Evolutionary conservation across 1,140 invertebrate species (phyloP).

Genomic region (Magallana gigas): DNA sequence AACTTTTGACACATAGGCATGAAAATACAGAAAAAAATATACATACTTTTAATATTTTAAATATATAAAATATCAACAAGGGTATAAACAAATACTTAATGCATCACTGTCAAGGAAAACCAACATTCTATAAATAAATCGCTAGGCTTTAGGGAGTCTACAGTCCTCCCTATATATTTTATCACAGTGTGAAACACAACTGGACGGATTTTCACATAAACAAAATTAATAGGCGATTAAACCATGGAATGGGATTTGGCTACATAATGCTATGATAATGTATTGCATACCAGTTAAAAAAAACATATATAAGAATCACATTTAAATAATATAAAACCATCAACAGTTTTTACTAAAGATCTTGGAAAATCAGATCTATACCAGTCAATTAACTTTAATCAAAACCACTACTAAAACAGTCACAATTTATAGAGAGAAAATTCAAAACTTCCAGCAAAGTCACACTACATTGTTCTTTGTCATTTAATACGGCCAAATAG

Average conservation of each 20-base stretch:
- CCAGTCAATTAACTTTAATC: too few species aligned
- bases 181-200: not conserved
- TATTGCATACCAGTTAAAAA: too few species aligned
- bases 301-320: too few species aligned
- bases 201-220: not conserved
- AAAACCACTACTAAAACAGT: too few species aligned
- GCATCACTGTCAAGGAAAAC: not conserved
- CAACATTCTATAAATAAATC: not conserved
- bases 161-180: not conserved
- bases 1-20: conserved; percentile 12
- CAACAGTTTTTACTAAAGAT: too few species aligned
- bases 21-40: not conserved
- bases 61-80: conserved; percentile 29
- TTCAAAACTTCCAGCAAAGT: too few species aligned
- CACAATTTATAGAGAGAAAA: too few species aligned
- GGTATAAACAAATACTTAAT: conserved; percentile 35
- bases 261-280: too few species aligned
- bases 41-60: not conserved
- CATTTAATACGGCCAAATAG: conserved; percentile 63
- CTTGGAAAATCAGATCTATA: too few species aligned
- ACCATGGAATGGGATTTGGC: too few species aligned
- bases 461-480: not conserved
- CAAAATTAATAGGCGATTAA: too few species aligned
- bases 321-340: too few species aligned
- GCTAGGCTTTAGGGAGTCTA: not conserved